These are phyloP conservation scores for Anodontia alba DNA, from an alignment of 2,888 invertebrate genomes.

Conservation along the genomic window DNA sequence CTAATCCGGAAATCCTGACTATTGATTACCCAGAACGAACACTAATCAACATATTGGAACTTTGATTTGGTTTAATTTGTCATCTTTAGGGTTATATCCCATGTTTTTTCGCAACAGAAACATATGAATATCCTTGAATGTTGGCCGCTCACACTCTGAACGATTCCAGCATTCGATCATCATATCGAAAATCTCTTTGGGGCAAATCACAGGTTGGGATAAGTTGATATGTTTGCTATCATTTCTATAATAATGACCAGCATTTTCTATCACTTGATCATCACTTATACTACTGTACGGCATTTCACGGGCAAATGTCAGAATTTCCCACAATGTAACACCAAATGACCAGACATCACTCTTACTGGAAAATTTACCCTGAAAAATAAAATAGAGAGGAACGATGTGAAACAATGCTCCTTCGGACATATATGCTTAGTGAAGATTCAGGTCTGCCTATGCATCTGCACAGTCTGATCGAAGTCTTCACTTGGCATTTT, in stretches of 20 bases:
- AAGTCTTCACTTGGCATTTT: too few relatives aligned
- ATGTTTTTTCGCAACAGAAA: conserved; percentile 88
- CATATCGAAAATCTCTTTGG: conserved; percentile 94
- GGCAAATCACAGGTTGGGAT: conserved; percentile 91
- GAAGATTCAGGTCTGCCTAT: too few relatives aligned
- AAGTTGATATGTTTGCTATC: conserved; percentile 88
- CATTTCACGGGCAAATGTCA: conserved; percentile 90
- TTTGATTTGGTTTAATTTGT: conserved; percentile 79
- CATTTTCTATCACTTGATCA: conserved; percentile 92
- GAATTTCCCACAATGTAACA: conserved; percentile 94
- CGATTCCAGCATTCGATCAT: conserved; percentile 97
- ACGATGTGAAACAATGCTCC: too few relatives aligned
- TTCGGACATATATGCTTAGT: too few relatives aligned
- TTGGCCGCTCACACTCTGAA: conserved; percentile 91
- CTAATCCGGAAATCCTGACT: too few relatives aligned
- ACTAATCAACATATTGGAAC: conserved; percentile 78
- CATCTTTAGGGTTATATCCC: conserved; percentile 84
- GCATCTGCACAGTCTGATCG: too few relatives aligned
- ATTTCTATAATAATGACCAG: conserved; percentile 91
- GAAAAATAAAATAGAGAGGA: conserved; percentile 43
- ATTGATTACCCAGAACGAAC: neutral
- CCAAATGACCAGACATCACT: conserved; percentile 97
- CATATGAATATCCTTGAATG: conserved; percentile 94
- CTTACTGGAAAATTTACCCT: conserved; percentile 94
- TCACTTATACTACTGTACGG: conserved; percentile 92